Conservation (phyloP, 2,888 invertebrate species). For the Eupithecia abbreviata region DNA sequence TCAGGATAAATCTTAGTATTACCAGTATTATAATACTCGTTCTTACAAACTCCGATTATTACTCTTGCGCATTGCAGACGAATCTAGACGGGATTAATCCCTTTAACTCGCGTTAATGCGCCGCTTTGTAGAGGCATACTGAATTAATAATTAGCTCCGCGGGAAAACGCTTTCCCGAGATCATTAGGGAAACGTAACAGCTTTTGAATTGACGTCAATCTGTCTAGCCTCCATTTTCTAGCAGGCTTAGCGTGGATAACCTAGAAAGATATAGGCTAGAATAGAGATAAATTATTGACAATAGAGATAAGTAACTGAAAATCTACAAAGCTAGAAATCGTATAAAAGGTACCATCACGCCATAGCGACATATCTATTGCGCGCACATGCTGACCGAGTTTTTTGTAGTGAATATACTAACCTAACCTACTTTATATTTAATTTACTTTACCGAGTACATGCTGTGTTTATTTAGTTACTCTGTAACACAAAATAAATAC, state of each 20-base stretch:
- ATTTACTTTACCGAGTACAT: no score
- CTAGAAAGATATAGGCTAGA: neutral
- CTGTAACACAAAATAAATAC: no score
- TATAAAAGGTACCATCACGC: no score
- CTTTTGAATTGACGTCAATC: constrained; percentile 32
- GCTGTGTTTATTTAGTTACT: no score
- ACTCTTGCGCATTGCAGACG: constrained; percentile 51
- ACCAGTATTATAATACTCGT: neutral
- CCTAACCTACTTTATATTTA: no score
- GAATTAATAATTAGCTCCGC: constrained; percentile 39
- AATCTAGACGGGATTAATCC: constrained; percentile 59
- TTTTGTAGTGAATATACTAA: no score
- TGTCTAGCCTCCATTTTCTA: constrained; percentile 9
- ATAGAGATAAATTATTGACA: neutral
- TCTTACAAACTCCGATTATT: constrained; percentile 26
- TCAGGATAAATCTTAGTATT: neutral
- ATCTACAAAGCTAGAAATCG: neutral
- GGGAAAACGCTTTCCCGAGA: constrained; percentile 29
- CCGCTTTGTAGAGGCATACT: constrained; percentile 33
- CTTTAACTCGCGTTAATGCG: constrained; percentile 40
- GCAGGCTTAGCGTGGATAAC: neutral
- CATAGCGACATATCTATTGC: no score
- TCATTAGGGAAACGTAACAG: constrained; percentile 31
- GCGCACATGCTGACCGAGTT: no score
- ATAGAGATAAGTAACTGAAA: neutral